Evolutionary conservation across 1,140 invertebrate species (phyloP), one percentile per base, ranked within the genome.

Genomic region (Melipona quadrifasciata): DNA sequence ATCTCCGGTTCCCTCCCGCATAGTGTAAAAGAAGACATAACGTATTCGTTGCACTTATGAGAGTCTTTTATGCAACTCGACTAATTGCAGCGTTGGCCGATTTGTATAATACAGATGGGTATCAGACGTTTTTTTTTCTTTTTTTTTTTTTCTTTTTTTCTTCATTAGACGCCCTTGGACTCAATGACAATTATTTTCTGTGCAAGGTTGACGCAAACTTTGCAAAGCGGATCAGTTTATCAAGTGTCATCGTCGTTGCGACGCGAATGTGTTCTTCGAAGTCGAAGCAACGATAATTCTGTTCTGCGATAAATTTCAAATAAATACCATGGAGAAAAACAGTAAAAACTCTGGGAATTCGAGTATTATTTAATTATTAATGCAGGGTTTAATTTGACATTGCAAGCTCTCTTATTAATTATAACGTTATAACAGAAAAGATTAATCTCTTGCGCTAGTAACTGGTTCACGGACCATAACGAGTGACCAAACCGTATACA

Each of bases 151-250:
- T 19, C 19, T 24, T 58, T 5, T 64, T 82, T 77, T 64, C 14
- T 8, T 8, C 75, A 31, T 24, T 34, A 4, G 61, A 67, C 72
- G 61, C 80, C 87, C 87, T 86, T 78, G 80, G 27, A 53, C 16
- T 34, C 39, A 31, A 19, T 74, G 87, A 80, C 47, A 73, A 81
- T n/a, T 82, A 86, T 89, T 87, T 89, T 85, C 77, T 82, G 75
- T 61, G 65, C 79, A 86, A 89, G 85, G 85, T 72, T 78, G 12
- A 58, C 27, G 24, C 31, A 70, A 74, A 84, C 67, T 81, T 74
- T 65, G n/a, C 64, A 53, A 74, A 78, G 24, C 67, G n/a, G 57
- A 39, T 3, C n/a, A 12, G 16, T 34, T 81, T 86, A 84, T 86
- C 84, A 78, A 24, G 31, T 81, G 84, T 84, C 87, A 86, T 57